Evolutionary conservation across 2,888 invertebrate species (phyloP), one percentile per base, ranked within the genome.

Genomic region (Lypha dubia): DNA sequence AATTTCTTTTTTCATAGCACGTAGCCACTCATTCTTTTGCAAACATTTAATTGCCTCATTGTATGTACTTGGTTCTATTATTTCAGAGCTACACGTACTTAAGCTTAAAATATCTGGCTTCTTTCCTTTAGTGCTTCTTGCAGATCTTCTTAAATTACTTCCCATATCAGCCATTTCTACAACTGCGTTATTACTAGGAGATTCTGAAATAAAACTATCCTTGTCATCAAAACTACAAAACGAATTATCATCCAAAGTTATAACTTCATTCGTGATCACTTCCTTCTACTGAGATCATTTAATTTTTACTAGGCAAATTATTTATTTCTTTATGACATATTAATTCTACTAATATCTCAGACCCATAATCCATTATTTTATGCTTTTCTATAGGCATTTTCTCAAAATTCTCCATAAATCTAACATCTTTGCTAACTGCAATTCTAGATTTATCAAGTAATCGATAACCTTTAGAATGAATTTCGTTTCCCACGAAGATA

Each of bases 61-160:
- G 38, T 60, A 38, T 20, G 60, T 60, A 9, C 22, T 60, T 35
- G 60, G 60, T 3, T 60, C 60, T 38, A 60, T n/a, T 35, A 60
- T 15, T 60, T 60, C 60, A 38, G 35, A 22, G 20, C 38, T 13
- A 13, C 38, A 20, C 17, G 60, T 38, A 13, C 35, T 20, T 60
- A 60, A 13, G 6, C 20, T 60, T 17, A 60, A 60, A 20, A 20
- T 13, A 15, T 60, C 38, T 20, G 60, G 38, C 38, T 38, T 60
- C 22, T 60, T 60, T 38, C 38, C 60, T 35, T 60, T 60, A 35
- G 20, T 38, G 7, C 60, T 38, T 11, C 38, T 60, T 38, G 60
- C 4, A 38, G 60, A 60, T 60, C 60, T 38, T 58, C 60, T 38
- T 58, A 58, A 17, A 35, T 35, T 35, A 58, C 17, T 58, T 11